Base-by-base conservation (phyloP, 2,888 invertebrate genomes). In the Sesia bembeciformis region DNA sequence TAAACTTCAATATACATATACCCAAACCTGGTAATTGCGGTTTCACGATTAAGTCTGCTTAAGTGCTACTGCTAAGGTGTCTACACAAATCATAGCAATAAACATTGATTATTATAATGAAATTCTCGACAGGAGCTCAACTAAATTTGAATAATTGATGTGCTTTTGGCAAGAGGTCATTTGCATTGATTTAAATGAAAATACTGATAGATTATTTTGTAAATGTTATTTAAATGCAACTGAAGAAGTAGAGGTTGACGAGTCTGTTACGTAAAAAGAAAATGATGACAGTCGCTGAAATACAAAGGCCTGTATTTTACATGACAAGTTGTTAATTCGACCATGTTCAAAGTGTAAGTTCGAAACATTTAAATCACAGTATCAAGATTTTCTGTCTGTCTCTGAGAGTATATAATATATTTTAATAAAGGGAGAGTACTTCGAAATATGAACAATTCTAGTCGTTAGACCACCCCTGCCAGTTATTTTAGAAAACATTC, bases 401-500 rank as follows among this genome's bases (percentile, higher is more conserved):
- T 42, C 7, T 42, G 42, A 38, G 50, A 7, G 39, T 39, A 7
- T 50, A 50, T 38, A 50, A 7, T 50, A 50, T 38, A 50, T 50
- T 50, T 39, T 39, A 40, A 8, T 52, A 40, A 40, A n/a, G 46
- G n/a, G 52, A 41, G 40, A 6, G 6, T 5, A 7, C 40, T 40
- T 56, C 57, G 52, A 59, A 60, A 67, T 62, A 68, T 66, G 64
- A 72, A 74, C 69, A 71, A 65, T 62, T 53, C 56, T 56, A 64
- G 63, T 65, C 65, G 60, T 70, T 64, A 68, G 82, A 79, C 84
- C 83, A 84, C 84, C 87, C 84, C 72, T 68, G 68, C 60, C 72
- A 80, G 79, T 77, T 81, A 81, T 85, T 81, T 80, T 60, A 71
- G 74, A 77, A 78, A 81, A 75, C 67, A 81, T 84, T 67, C 77